phyloP scores from a whole-genome alignment of 2,797 vertebrate species.

The Cuculus canorus region DNA sequence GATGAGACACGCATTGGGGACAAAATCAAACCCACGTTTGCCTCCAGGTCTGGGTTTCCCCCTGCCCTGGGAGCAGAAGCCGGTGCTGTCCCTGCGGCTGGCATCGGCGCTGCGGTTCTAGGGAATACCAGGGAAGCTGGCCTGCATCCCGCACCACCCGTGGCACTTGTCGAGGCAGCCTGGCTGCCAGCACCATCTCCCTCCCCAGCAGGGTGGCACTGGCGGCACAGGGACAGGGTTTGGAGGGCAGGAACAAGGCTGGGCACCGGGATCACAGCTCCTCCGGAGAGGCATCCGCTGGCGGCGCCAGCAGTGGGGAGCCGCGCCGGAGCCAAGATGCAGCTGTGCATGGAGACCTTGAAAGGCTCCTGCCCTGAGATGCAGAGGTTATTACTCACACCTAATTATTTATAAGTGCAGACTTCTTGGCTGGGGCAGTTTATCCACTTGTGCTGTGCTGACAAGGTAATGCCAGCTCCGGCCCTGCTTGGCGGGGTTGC shows the following conservation, averaged over 20 bases:
- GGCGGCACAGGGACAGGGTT: neutral
- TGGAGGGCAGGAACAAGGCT: neutral
- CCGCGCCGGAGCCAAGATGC: neutral
- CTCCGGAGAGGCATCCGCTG: neutral
- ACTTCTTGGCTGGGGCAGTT: neutral
- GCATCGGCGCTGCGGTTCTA: fast-evolving
- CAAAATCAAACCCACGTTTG: neutral
- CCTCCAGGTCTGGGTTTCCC: neutral
- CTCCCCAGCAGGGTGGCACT: neutral
- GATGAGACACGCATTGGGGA: neutral
- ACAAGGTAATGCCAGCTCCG: neutral
- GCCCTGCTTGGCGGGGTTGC: neutral
- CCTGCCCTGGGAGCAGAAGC: neutral
- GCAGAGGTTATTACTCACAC: neutral
- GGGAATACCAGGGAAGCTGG: neutral
- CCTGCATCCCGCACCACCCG: fast-evolving
- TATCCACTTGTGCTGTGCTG: neutral
- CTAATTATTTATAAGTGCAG: neutral
- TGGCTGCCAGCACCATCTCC: neutral
- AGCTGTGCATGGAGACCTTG: neutral
- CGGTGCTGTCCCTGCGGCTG: neutral
- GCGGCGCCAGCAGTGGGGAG: neutral
- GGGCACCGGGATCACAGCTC: fast-evolving
- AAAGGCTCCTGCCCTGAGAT: neutral
- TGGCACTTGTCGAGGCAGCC: neutral